Evolutionary conservation across 1,140 invertebrate species (phyloP).

Genomic region (Maniola jurtina): DNA sequence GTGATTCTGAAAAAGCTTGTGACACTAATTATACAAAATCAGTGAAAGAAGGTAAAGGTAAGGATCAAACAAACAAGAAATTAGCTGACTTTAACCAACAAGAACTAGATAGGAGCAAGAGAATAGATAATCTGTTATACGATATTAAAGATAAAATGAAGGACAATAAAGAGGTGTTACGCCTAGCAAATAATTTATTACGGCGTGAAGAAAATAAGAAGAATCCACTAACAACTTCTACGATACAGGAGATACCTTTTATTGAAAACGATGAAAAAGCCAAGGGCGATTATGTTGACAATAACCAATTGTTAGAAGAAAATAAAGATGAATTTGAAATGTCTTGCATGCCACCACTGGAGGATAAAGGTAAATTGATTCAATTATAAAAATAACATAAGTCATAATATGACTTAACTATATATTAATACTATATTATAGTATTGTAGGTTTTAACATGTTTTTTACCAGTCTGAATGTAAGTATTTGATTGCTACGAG

Average conservation of each 20-base stretch:
- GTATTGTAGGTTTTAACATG: no score
- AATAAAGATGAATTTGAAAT: neutral
- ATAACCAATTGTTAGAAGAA: constrained; percentile 15
- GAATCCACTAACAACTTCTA: constrained; percentile 11
- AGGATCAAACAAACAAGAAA: constrained; percentile 45
- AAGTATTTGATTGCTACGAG: no score
- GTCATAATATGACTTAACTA: no score
- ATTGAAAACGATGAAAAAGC: constrained; percentile 45
- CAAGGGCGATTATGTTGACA: constrained; percentile 45
- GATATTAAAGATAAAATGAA: constrained; percentile 73
- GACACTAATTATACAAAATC: neutral
- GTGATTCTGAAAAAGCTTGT: neutral
- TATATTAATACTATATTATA: no score
- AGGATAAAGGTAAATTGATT: neutral
- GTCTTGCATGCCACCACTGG: neutral
- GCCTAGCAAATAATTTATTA: constrained; percentile 66
- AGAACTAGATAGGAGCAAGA: constrained; percentile 52
- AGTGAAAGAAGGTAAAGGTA: constrained; percentile 25
- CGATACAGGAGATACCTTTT: neutral
- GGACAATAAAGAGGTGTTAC: constrained; percentile 66
- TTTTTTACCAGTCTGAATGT: no score
- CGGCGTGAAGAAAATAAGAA: constrained; percentile 50
- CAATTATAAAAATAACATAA: neutral
- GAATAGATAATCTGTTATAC: constrained; percentile 57
- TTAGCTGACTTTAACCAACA: constrained; percentile 42